Evolutionary conservation across 2,888 invertebrate genomes (phyloP).

Genomic region (Erynnis tages): DNA sequence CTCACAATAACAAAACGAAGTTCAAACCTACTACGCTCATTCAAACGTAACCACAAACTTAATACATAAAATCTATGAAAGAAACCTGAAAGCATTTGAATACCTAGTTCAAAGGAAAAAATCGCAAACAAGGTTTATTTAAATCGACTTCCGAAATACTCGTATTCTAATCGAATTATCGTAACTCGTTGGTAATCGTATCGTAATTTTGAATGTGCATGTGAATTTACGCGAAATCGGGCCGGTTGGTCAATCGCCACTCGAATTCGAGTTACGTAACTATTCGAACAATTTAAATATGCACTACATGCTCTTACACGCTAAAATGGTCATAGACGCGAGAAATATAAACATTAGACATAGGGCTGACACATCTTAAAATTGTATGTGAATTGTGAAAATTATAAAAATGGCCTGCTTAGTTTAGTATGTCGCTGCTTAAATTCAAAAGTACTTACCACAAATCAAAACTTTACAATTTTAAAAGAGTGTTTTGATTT

Average conservation of each 20-base stretch:
- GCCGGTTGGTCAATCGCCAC: conserved; percentile 27
- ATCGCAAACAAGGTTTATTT: background rate
- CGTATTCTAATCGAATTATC: conserved; percentile 10
- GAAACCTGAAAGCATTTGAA: background rate
- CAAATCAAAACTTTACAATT: too few species aligned
- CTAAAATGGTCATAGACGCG: conserved; percentile 3
- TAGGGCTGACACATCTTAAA: conserved; percentile 2
- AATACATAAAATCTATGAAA: background rate
- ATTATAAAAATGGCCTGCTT: background rate
- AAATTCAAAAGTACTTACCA: too few species aligned
- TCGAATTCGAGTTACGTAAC: conserved; percentile 27
- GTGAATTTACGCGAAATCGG: conserved; percentile 22
- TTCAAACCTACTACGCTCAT: too few species aligned
- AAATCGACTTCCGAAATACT: conserved; percentile 5
- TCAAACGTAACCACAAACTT: background rate
- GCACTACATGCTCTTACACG: conserved; percentile 11
- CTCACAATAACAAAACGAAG: too few species aligned
- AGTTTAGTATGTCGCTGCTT: too few species aligned
- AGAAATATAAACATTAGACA: conserved; percentile 7
- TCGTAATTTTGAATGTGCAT: conserved; percentile 16
- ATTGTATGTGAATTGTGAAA: background rate
- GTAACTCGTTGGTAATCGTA: conserved; percentile 2
- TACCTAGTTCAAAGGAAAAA: background rate
- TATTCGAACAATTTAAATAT: conserved; percentile 16
- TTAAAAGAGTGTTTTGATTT: too few species aligned